A percentile compares a stretch with the other conserved stretches of the same genome.
Evolutionary conservation across 2,888 invertebrate species (phyloP).

Genomic region (Cephus spinipes): DNA sequence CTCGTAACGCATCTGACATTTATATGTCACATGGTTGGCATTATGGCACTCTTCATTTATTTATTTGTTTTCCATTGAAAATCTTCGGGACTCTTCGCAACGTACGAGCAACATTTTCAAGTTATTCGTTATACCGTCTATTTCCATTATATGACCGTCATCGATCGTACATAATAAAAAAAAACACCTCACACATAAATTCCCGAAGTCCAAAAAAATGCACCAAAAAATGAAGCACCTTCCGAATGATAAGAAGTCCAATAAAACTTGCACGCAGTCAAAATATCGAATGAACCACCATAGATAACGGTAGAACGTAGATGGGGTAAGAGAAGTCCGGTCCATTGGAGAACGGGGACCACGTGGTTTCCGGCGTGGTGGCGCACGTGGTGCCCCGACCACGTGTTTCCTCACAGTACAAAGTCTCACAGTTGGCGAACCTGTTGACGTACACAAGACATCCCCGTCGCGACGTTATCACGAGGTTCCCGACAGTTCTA

Average conservation of each 20-base stretch:
- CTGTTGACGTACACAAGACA: neutral
- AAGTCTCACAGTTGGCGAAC: neutral
- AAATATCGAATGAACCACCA: neutral
- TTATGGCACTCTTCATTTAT: neutral
- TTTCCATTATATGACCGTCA: neutral
- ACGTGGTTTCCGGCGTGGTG: conserved; percentile 6
- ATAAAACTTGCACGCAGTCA: neutral
- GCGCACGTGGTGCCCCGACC: conserved; percentile 23
- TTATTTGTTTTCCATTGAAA: neutral
- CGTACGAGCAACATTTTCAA: neutral
- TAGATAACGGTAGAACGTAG: neutral
- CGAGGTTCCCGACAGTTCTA: neutral
- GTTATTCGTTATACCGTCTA: neutral
- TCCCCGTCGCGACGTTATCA: neutral
- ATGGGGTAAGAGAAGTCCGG: neutral
- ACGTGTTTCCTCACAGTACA: conserved; percentile 8
- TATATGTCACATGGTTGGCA: neutral
- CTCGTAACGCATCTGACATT: neutral
- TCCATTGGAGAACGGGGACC: conserved; percentile 1
- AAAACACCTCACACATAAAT: neutral
- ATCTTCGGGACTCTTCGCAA: neutral
- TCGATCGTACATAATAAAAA: neutral
- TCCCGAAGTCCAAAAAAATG: neutral
- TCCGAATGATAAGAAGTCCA: neutral
- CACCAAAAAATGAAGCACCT: neutral